These are phyloP conservation scores for Bombus confusus DNA, from an alignment of 1,140 invertebrate species.

Conservation along the genomic window DNA sequence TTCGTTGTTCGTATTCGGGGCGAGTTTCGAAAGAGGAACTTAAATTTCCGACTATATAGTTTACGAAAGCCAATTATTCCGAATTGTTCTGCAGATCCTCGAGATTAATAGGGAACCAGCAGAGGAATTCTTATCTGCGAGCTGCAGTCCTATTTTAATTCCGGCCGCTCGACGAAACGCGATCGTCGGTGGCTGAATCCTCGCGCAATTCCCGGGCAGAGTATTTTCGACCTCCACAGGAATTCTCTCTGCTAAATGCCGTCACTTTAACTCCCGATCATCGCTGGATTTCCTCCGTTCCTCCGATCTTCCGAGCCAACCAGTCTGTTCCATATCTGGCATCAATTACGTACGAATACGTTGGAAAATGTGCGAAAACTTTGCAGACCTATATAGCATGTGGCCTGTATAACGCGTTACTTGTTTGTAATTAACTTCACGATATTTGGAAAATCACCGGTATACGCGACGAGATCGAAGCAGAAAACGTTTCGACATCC, in stretches of 20 bases:
- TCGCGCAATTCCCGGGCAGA: background rate
- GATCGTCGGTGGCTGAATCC: background rate
- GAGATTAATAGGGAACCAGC: constrained; percentile 10
- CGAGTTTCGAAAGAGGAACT: background rate
- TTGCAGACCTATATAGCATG: no score
- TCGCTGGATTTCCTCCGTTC: background rate
- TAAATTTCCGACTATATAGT: background rate
- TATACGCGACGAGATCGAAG: background rate
- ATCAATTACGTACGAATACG: background rate
- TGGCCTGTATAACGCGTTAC: no score
- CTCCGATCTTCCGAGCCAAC: no score
- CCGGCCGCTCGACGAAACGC: background rate
- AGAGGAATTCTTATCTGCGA: constrained; percentile 16
- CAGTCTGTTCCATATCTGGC: background rate
- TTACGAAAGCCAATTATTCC: constrained; percentile 12
- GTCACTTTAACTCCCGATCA: constrained; percentile 12
- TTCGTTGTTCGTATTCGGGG: background rate
- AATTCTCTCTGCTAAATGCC: constrained; percentile 6
- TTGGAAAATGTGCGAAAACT: no score
- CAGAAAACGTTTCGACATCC: background rate
- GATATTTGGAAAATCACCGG: background rate
- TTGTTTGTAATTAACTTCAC: no score
- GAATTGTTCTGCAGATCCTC: constrained; percentile 2
- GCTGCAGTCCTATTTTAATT: constrained; percentile 17
- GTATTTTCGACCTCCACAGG: constrained; percentile 8